phyloP scores from a whole-genome alignment of 2,113 vertebrate species.

The Entomyzon cyanotis region DNA sequence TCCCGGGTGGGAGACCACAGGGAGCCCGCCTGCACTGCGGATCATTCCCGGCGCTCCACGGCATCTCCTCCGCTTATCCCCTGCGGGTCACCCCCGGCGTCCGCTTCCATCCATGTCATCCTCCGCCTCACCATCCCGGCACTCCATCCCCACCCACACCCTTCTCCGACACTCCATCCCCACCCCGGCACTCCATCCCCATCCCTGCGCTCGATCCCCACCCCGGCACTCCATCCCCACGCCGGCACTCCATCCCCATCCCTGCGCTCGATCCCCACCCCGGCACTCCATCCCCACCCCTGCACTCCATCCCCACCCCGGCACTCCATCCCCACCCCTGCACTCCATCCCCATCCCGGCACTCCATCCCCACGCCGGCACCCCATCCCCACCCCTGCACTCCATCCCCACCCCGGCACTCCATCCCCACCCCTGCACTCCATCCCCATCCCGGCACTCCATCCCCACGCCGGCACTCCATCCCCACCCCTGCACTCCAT shows the following conservation, averaged over 20 bases:
- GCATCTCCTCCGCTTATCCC: background rate
- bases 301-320: background rate
- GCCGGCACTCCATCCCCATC: background rate
- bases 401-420: background rate
- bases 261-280: too few species aligned
- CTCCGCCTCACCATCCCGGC: background rate
- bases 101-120: background rate
- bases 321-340: background rate
- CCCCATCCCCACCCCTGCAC: too few species aligned
- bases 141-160: background rate
- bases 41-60: background rate
- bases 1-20: fast-evolving
- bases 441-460: too few species aligned
- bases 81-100: background rate
- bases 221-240: too few species aligned
- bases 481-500: background rate
- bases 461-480: background rate
- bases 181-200: background rate
- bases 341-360: background rate
- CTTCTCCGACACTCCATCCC: background rate
- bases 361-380: background rate
- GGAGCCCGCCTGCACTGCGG: fast-evolving
- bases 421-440: background rate
- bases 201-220: background rate
- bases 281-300: too few species aligned